Evolutionary conservation across 2,797 vertebrate species (phyloP), one percentile per base, ranked within the genome.

Genomic region (Chaetodon trifasciatus): DNA sequence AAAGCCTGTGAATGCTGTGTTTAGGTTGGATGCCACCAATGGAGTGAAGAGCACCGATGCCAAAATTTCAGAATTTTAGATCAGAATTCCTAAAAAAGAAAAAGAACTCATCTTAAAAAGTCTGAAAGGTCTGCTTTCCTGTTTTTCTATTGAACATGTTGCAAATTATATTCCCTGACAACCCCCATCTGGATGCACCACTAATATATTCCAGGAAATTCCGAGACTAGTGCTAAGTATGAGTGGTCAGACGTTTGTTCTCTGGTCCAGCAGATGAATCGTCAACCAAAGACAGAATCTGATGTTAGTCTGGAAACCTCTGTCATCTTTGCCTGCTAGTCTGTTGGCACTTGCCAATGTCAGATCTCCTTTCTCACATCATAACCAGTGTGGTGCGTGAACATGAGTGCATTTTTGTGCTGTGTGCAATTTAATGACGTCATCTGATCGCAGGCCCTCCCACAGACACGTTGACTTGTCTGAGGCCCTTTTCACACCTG

Each of bases 1-100:
- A 7, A 61, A 79, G 66, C 74, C 42, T 16, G 60, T 67, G 49
- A 74, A 75, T 46, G 50, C 76, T 66, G 57, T 68, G 80, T 67
- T 85, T 74, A 37, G 72, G 70, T 42, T 56, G 37, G 37, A 70
- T 66, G 57, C 68, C 46, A 37, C 2, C 46, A 16, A 53, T 57
- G 60, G 17, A 52, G 58, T 40, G n/a, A 53, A 47, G 50, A 70
- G 23, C 19, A 21, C 17, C 15, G 49, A 40, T n/a, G 49, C 3
- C 12, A 12, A 3, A 32, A 32, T 32, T 32, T 32, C 4, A 32
- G 28, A 32, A 32, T 32, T 32, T 32, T 32, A 32, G 28, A 3
- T 32, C 28, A 32, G 28, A 32, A 3, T 32, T 32, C 28, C 28
- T 4, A 32, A 32, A 32, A 32, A 32, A 32, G 28, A 32, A 32